Evolutionary conservation across 2,888 invertebrate genomes (phyloP).

Genomic region (Rosalia funebris): DNA sequence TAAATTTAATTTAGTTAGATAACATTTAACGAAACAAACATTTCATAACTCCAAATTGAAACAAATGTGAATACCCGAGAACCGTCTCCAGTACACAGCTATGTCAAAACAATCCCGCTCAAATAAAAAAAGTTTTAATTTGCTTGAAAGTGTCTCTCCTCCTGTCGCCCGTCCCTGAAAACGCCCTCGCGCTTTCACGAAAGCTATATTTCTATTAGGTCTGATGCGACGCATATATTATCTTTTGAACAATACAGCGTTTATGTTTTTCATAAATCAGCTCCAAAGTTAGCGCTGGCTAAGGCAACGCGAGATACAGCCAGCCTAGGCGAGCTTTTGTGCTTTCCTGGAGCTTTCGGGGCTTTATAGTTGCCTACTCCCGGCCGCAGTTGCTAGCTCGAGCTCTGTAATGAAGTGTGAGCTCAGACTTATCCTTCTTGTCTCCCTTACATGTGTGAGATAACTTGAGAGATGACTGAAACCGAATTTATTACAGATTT

Average conservation of each 20-base stretch:
- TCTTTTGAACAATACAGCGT: conserved; percentile 45
- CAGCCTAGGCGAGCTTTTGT: conserved; percentile 56
- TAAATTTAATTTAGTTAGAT: no score
- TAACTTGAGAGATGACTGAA: conserved; percentile 32
- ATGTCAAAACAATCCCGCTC: no score
- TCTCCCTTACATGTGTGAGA: conserved; percentile 40
- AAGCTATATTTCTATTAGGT: conserved; percentile 36
- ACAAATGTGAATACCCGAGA: no score
- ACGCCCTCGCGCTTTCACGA: no score
- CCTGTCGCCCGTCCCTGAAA: no score
- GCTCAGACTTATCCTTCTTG: conserved; percentile 46
- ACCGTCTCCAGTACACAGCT: no score
- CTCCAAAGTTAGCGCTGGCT: conserved; percentile 54
- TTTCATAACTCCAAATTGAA: no score
- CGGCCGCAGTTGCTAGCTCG: conserved; percentile 53
- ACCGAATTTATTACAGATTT: conserved; percentile 38
- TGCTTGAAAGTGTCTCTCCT: no score
- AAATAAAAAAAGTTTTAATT: no score
- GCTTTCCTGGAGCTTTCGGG: conserved; percentile 56
- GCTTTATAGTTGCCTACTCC: conserved; percentile 56
- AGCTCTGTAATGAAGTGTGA: conserved; percentile 53
- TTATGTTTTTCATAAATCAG: conserved; percentile 58
- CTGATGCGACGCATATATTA: conserved; percentile 42
- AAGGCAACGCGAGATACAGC: conserved; percentile 54
- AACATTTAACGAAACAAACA: no score